Evolutionary conservation across 2,888 invertebrate genomes (phyloP).

Genomic region (Lacanobia oleracea): DNA sequence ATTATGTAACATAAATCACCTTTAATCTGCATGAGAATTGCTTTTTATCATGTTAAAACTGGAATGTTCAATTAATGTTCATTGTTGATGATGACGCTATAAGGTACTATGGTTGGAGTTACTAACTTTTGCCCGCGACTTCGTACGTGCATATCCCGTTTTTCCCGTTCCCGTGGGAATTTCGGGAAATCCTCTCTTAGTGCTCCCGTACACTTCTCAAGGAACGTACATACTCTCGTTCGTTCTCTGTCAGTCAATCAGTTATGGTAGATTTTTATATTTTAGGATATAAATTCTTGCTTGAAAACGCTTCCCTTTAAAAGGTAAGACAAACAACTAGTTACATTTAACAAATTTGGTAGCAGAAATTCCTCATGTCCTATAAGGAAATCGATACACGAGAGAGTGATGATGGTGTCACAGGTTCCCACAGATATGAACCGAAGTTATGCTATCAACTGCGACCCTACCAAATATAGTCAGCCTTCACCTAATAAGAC

Average conservation of each 20-base stretch:
- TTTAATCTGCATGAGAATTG: constrained; percentile 48
- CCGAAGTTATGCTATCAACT: constrained; percentile 2
- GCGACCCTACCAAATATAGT: constrained; percentile 24
- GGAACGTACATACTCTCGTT: no score
- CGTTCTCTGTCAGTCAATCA: no score
- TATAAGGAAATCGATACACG: neutral
- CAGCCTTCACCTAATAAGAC: neutral
- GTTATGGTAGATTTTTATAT: no score
- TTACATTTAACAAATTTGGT: neutral
- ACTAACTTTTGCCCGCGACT: no score
- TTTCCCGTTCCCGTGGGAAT: no score
- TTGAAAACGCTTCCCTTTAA: neutral
- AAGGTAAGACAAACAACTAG: neutral
- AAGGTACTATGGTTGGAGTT: neutral
- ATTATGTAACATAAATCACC: constrained; percentile 56
- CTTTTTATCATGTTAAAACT: constrained; percentile 30
- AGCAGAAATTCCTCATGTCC: neutral
- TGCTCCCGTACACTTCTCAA: no score
- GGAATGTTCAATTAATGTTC: constrained; percentile 15
- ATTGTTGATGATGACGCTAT: constrained; percentile 4
- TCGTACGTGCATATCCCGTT: no score
- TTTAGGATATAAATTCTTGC: no score
- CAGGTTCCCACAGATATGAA: neutral
- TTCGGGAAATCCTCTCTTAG: no score
- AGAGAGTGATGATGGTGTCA: neutral